These are phyloP conservation scores for Gymnoscelis rufifasciata DNA, from an alignment of 2,888 invertebrate species.

Conservation along the genomic window DNA sequence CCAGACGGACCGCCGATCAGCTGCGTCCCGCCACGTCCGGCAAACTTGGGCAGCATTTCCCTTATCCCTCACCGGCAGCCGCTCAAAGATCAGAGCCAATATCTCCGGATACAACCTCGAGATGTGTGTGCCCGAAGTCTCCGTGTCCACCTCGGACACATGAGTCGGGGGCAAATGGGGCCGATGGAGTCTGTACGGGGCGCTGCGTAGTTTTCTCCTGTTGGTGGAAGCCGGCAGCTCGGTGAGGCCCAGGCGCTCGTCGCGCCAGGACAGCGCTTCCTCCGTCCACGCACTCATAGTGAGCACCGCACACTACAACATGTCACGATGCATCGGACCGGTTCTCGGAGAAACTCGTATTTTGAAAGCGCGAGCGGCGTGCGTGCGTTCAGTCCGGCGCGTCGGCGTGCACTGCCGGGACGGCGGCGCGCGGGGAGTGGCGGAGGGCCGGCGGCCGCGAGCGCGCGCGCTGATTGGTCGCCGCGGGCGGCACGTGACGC, in stretches of 20 bases:
- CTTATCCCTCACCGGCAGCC: slow-evolving; percentile 91
- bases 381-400: slow-evolving; percentile 48
- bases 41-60: slow-evolving; percentile 95
- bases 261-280: slow-evolving; percentile 71
- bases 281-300: slow-evolving; percentile 75
- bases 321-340: slow-evolving; percentile 66
- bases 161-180: slow-evolving; percentile 78
- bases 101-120: slow-evolving; percentile 95
- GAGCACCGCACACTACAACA: slow-evolving; percentile 66
- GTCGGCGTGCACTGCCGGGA: slow-evolving; percentile 65
- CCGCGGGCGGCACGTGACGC: slow-evolving; percentile 82
- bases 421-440: slow-evolving; percentile 42
- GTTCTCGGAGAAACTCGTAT: slow-evolving; percentile 62
- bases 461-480: slow-evolving; percentile 67
- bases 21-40: slow-evolving; percentile 93
- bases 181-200: slow-evolving; percentile 83
- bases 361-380: slow-evolving; percentile 33
- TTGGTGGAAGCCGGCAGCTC: slow-evolving; percentile 55
- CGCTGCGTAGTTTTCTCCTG: slow-evolving; percentile 77
- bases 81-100: slow-evolving; percentile 93
- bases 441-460: slow-evolving; percentile 43
- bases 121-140: slow-evolving; percentile 84
- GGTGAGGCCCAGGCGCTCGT: slow-evolving; percentile 67
- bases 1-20: slow-evolving; percentile 96
- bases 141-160: slow-evolving; percentile 67